A percentile compares a stretch with the other conserved stretches of the same genome.
phyloP scores from a whole-genome alignment of 2,797 vertebrate genomes.

The Characodon lateralis region DNA sequence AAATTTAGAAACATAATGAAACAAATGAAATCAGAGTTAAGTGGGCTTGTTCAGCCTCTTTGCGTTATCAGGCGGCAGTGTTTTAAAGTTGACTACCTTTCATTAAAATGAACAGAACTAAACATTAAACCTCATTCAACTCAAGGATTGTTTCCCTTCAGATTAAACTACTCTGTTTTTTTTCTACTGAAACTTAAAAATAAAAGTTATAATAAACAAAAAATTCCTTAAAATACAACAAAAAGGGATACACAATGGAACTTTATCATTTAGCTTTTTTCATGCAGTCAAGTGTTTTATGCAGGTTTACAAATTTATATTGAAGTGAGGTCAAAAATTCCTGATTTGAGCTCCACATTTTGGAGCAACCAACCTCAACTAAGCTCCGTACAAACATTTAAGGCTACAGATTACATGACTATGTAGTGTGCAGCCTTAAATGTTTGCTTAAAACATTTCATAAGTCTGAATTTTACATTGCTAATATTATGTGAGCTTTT shows the following conservation, averaged over 20 bases:
- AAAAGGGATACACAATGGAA: too few species aligned
- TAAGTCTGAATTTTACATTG: background rate
- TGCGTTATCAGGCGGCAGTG: background rate
- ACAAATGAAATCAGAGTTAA: background rate
- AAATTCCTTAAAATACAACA: too few species aligned
- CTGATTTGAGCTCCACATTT: background rate
- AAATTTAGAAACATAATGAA: background rate
- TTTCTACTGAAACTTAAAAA: too few species aligned
- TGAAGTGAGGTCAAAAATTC: too few species aligned
- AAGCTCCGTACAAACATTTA: background rate
- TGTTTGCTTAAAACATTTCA: background rate
- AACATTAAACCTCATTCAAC: background rate
- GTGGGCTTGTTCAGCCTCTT: background rate
- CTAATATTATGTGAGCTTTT: background rate
- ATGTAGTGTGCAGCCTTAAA: background rate
- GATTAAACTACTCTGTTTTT: too few species aligned
- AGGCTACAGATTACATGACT: too few species aligned
- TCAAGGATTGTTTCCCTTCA: background rate
- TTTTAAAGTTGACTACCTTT: background rate
- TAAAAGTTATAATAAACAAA: too few species aligned
- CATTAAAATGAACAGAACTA: background rate
- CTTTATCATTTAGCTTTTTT: too few species aligned
- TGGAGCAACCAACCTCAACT: background rate
- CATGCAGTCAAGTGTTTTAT: too few species aligned
- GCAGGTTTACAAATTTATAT: too few species aligned